Base-by-base conservation (phyloP, 2,113 vertebrate species). In the Meles meles region DNA sequence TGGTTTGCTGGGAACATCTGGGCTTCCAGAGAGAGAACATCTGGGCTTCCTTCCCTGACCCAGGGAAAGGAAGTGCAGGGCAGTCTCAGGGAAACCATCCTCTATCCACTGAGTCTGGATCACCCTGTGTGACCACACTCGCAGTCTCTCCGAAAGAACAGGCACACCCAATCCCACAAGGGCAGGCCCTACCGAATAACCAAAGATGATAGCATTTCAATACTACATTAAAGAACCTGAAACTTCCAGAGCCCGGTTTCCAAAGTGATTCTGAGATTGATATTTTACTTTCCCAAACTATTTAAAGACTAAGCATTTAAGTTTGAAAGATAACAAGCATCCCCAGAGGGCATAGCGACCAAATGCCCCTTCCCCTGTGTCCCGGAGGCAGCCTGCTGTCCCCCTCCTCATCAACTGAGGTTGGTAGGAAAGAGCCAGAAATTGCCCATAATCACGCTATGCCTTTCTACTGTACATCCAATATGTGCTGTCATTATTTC, bases 401-500 rank as follows among this genome's bases (percentile, higher is more conserved):
- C 93, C 88, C 82, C 96, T 93, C 96, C 65, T 82, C 93, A 74
- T 42, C 82, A 10, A 37, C 4, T 25, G 84, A 88, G 96, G 81
- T 85, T 18, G 87, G 63, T 7, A 93, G 96, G 72, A 90, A 59
- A 97, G 92, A 96, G 93, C 52, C 90, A 97, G 96, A 98, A 98
- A 98, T 98, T 94, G 88, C 90, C 92, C 42, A 39, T 97, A 98
- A 98, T 98, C 95, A 94, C 6, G 1, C 96, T 71, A 39, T 90
- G 96, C 96, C 97, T 97, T 97, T 98, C 96, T 84, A 85, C 97
- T 94, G 84, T 94, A 94, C 90, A 90, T 96, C 95, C 96, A 97
- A 77, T 97, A 96, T 69, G 93, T 95, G 96, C 97, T 96, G 96
- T 97, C 98, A 97, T 97, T 97, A 98, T 97, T 98, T 97, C 97